Percentiles rank a stretch among this genome's conserved stretches.
Conservation (phyloP, 2,888 invertebrate genomes). For the Andricus quercusramuli region DNA sequence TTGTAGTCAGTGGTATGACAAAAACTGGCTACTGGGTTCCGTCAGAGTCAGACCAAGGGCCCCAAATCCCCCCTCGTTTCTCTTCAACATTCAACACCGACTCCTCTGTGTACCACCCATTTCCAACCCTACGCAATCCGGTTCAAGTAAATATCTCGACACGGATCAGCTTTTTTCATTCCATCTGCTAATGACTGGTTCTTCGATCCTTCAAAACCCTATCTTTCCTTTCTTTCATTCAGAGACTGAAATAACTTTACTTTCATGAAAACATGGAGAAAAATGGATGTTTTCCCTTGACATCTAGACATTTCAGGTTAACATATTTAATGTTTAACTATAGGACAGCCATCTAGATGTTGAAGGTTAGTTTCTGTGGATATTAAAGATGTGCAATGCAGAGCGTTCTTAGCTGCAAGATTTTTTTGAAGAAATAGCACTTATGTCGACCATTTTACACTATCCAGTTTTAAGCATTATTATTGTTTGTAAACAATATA, state of each 20-base stretch:
- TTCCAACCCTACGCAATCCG: conserved; percentile 37
- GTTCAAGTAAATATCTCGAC: conserved; percentile 39
- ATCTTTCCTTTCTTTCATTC: neutral
- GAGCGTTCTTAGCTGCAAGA: no score
- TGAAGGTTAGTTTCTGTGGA: no score
- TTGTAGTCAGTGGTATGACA: conserved; percentile 54
- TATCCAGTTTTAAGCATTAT: no score
- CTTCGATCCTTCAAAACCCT: conserved; percentile 26
- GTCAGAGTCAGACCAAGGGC: conserved; percentile 62
- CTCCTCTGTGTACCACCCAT: conserved; percentile 26
- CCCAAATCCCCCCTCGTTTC: conserved; percentile 41
- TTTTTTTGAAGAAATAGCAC: no score
- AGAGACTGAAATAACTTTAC: conserved; percentile 5
- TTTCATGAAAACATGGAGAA: neutral
- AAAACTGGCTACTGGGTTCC: conserved; percentile 71
- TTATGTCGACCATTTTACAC: no score
- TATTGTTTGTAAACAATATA: no score
- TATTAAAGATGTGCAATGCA: no score
- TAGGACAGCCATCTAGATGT: no score
- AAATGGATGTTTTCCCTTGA: no score
- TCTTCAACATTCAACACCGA: conserved; percentile 31
- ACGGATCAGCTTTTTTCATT: conserved; percentile 32
- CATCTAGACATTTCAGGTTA: no score
- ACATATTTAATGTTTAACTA: no score
- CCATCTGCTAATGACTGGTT: conserved; percentile 30